phyloP scores from a whole-genome alignment of 2,113 vertebrate genomes.

The Neogale vison region DNA sequence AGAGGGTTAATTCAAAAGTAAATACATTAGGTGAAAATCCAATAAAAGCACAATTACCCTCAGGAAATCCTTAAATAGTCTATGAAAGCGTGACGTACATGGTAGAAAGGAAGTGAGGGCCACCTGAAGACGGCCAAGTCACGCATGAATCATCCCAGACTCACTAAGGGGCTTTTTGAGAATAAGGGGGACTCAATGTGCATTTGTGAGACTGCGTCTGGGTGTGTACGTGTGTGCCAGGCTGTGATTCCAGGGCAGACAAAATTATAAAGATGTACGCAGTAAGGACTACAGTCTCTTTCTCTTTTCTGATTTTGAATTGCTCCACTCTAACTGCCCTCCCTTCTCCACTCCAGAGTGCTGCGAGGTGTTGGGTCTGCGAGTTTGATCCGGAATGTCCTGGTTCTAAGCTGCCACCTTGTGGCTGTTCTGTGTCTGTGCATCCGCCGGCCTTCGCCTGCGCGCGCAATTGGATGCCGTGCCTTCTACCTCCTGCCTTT shows the following conservation, averaged over 20 bases:
- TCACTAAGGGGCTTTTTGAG: not conserved
- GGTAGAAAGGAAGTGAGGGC: not conserved
- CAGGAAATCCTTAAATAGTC: not conserved
- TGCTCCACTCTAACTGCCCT: not conserved
- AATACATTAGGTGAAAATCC: not conserved
- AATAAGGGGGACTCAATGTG: not conserved
- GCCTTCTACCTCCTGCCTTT: not conserved
- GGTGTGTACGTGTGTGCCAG: fast-evolving
- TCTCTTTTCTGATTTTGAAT: not conserved
- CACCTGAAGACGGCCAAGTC: not conserved
- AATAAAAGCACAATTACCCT: not conserved
- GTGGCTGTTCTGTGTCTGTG: not conserved
- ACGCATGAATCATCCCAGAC: not conserved
- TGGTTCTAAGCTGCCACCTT: constrained; percentile 68
- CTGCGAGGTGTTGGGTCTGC: too few relatives aligned
- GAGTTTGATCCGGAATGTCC: not conserved
- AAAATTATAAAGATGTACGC: not conserved
- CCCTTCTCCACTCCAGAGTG: too few relatives aligned
- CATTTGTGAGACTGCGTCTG: not conserved
- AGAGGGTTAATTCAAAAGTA: not conserved
- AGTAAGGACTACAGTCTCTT: not conserved
- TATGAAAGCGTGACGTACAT: not conserved
- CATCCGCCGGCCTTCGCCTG: not conserved
- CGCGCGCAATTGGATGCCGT: not conserved
- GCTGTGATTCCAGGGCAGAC: not conserved